Evolutionary conservation across 2,113 vertebrate genomes (phyloP), one percentile per base, ranked within the genome.

Genomic region (Gadus chalcogrammus): DNA sequence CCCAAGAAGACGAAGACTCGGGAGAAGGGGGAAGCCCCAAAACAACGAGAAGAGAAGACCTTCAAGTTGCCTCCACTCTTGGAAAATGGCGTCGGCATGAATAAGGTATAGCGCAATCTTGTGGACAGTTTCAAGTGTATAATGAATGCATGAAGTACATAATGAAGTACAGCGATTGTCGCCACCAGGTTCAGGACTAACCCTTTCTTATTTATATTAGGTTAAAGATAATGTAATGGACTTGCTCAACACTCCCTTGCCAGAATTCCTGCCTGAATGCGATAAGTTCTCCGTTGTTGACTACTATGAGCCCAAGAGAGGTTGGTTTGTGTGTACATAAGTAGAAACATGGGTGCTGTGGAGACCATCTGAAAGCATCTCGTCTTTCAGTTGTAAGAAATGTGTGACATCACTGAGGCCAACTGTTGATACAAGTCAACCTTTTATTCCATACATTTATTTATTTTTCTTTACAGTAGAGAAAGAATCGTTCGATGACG

Each of bases 241-340:
- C 65, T 82, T 94, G 69, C 86, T 95, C 63, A 91, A 87, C 71
- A 77, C 88, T 59, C 93, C 94, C 61, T 83, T 94, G 56, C 93
- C 94, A 35, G 81, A 84, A 67, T 79, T 82, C 85, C 87, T 94
- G 55, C 84, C 89, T 4, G 92, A 90, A 18, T 80, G 87, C 67
- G 90, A 91, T 3, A 80, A 88, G 2, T 17, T 87, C 48, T 87
- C 79, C 31, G 88, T 70, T 81, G 78, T 88, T 28, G 83, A 86
- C 0, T 89, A 87, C 82, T 83, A 73, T 69, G 90, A 94, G 56
- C 8, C 42, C 9, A 91, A 83, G 24, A 91, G 89, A 93, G 88
- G 94, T 94, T 82, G 78, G 86, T 74, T 22, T 24, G 15, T 59
- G 7, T 15, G 48, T 17, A 17, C 4, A 61, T 15, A 16, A 28